phyloP scores from a whole-genome alignment of 2,797 vertebrate genomes.

The Pseudotriccus pelzelni region DNA sequence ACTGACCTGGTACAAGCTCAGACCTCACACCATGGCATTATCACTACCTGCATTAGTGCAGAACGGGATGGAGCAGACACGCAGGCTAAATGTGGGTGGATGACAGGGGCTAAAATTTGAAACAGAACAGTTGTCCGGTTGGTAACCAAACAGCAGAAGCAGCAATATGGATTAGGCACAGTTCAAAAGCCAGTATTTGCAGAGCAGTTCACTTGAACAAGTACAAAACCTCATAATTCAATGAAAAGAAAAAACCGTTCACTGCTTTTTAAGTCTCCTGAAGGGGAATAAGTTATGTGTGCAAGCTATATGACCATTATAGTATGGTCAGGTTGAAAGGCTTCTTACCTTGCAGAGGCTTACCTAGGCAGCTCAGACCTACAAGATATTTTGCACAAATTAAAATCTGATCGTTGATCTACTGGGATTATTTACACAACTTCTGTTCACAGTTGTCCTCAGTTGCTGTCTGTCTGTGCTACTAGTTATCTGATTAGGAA shows the following conservation, averaged over 20 bases:
- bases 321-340: neutral
- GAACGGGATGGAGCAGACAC: rapidly evolving
- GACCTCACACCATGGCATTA: neutral
- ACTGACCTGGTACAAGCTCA: neutral
- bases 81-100: neutral
- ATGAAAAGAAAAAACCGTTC: neutral
- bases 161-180: neutral
- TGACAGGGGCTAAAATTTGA: neutral
- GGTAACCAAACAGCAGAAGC: neutral
- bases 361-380: neutral
- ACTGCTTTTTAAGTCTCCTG: neutral
- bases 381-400: neutral
- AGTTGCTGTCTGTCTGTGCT: neutral
- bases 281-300: neutral
- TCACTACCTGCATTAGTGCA: neutral
- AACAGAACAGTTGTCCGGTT: neutral
- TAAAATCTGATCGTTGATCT: neutral
- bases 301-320: neutral
- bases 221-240: neutral
- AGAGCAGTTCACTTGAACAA: neutral
- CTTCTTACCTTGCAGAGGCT: neutral
- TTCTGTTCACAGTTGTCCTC: neutral
- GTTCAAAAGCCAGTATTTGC: neutral
- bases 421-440: rapidly evolving
- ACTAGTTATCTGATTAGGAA: neutral